Evolutionary conservation across 2,888 invertebrate genomes (phyloP), one percentile per base, ranked within the genome.

Genomic region (Lymantria dispar): DNA sequence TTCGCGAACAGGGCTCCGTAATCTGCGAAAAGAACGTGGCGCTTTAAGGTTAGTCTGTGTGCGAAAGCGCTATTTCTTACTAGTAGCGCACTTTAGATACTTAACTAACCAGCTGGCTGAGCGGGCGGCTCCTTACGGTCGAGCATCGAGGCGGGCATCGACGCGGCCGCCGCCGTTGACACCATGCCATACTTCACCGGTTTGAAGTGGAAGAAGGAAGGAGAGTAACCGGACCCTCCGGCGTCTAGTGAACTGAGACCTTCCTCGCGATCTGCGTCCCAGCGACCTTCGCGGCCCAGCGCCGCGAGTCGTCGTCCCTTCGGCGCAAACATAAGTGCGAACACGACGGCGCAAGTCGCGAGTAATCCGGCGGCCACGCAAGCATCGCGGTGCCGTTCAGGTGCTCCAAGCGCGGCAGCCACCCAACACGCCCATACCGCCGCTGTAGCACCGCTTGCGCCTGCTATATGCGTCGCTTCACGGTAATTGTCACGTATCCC

Each of bases 311-410:
- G 97, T 39, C 98, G 93, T 31, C 98, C 98, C 89, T 96, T 98
- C 33, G 98, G 96, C 88, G 98, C 95, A 85, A 98, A 98, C 98
- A 98, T 98, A 51, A 98, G 95, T 68, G 97, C 93, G 85, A 98
- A 97, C 47, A 98, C 95, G 43, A 97, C 94, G 10, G 95, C 94
- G 59, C 97, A 95, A 12, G 96, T 97, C 49, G 96, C 94, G 43
- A 98, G 94, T 63, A 98, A 92, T 0, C 98, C 98, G 70, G 97
- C 97, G 15, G 98, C 98, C 48, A 98, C 93, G 85, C 97, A 97
- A 11, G 97, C 97, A 83, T 97, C 97, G 65, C 95, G 94, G 76
- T 96, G 96, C 60, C 95, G 92, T 74, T 97, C 96, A 53, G 94
- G 93, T 44, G 95, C 94, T 48, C 95, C 94, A 69, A 96, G 92